A percentile compares a stretch with the other conserved stretches of the same genome.
These are phyloP conservation scores for Petrolisthes manimaculis DNA, from an alignment of 2,888 invertebrate genomes.

Conservation along the genomic window DNA sequence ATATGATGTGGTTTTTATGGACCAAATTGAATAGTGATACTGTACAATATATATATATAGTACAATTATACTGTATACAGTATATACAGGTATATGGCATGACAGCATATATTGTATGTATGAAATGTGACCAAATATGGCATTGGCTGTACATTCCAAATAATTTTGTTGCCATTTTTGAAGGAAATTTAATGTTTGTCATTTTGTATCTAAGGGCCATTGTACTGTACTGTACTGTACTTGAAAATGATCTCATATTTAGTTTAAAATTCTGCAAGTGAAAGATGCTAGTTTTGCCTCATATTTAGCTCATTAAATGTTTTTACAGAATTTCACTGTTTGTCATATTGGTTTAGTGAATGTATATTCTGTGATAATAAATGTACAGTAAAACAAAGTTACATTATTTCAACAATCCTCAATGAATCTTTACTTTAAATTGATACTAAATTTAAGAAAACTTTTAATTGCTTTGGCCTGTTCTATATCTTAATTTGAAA, in stretches of 20 bases:
- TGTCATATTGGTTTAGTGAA: conserved; percentile 50
- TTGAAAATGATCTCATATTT: conserved; percentile 17
- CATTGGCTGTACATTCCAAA: neutral
- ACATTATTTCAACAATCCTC: conserved; percentile 37
- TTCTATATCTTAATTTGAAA: neutral
- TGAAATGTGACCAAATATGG: neutral
- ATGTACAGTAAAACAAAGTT: conserved; percentile 42
- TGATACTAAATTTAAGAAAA: neutral
- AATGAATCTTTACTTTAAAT: neutral
- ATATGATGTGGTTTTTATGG: too few species aligned
- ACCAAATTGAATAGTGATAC: too few species aligned
- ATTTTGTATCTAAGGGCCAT: neutral
- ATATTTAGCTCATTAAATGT: conserved; percentile 32
- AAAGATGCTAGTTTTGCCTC: conserved; percentile 24
- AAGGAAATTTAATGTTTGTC: neutral
- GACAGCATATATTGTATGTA: too few species aligned
- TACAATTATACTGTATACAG: too few species aligned
- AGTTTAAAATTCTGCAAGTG: conserved; percentile 6
- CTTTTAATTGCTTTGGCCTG: neutral
- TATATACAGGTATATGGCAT: too few species aligned
- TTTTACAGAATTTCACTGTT: conserved; percentile 40
- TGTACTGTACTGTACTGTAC: conserved; percentile 6
- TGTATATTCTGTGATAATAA: conserved; percentile 60
- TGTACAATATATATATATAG: too few species aligned
- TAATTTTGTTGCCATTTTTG: neutral